These are phyloP conservation scores for Calidris pygmaea DNA, from an alignment of 2,113 vertebrate genomes.

Conservation along the genomic window DNA sequence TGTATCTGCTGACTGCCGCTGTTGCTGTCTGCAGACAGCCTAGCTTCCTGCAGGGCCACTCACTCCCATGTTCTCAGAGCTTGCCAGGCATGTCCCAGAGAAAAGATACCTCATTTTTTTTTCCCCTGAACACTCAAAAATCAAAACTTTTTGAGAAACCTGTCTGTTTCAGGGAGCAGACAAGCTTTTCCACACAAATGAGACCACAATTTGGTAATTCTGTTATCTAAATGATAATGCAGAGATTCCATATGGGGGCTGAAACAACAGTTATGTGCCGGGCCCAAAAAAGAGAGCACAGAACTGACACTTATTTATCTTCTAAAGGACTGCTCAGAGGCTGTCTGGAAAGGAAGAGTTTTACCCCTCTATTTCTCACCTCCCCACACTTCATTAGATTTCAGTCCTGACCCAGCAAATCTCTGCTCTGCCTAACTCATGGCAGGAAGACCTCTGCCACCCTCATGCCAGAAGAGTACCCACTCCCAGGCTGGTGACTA, in stretches of 20 bases:
- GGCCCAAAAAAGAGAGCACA: neutral
- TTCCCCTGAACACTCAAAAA: neutral
- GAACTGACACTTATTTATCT: neutral
- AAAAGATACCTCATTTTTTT: neutral
- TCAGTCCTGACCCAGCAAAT: neutral
- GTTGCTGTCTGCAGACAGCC: neutral
- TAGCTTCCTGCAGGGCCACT: neutral
- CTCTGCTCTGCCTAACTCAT: neutral
- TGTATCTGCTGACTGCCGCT: neutral
- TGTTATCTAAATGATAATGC: neutral
- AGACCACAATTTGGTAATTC: neutral
- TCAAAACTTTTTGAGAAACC: neutral
- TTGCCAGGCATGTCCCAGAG: neutral
- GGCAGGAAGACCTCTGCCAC: neutral
- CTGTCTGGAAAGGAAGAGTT: neutral
- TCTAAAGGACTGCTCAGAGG: neutral
- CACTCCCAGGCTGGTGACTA: neutral
- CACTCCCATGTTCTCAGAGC: neutral
- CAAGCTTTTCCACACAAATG: neutral
- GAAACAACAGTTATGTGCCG: neutral
- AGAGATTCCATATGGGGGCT: neutral
- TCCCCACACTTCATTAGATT: neutral
- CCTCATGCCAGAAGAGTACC: neutral
- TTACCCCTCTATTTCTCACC: neutral
- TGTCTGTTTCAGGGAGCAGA: neutral